These are phyloP conservation scores for Mastomys coucha DNA, from an alignment of 2,113 vertebrate species.

Conservation along the genomic window DNA sequence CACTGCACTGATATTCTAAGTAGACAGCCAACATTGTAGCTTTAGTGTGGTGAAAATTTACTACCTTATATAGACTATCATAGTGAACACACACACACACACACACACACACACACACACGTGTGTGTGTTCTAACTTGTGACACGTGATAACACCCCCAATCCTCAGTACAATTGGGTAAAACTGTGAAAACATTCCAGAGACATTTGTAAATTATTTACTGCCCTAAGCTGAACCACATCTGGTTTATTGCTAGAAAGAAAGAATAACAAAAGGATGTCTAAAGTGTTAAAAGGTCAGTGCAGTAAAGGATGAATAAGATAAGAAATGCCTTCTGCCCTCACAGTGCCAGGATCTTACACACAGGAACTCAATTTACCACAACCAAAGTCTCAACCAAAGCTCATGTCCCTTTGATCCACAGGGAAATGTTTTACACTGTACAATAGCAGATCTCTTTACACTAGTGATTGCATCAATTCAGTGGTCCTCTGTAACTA, in stretches of 20 bases:
- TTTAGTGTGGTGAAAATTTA: constrained; percentile 5
- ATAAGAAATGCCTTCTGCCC: constrained; percentile 60
- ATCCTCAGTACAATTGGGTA: neutral
- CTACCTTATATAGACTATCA: neutral
- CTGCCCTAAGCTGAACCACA: constrained; percentile 60
- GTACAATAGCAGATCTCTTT: constrained; percentile 57
- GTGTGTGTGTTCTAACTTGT: neutral
- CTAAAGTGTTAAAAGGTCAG: constrained; percentile 72
- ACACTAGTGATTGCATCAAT: constrained; percentile 31
- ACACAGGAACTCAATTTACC: constrained; percentile 58
- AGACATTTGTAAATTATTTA: constrained; percentile 54
- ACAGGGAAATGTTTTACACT: constrained; percentile 62
- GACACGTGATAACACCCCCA: neutral
- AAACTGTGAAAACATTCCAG: constrained; percentile 51
- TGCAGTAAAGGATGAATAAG: constrained; percentile 64
- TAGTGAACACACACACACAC: neutral
- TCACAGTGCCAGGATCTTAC: constrained; percentile 46
- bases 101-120: too few species aligned
- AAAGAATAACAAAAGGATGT: constrained; percentile 72
- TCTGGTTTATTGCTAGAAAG: constrained; percentile 61
- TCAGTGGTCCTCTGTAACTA: constrained; percentile 44
- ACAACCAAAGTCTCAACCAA: neutral
- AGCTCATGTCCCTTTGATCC: constrained; percentile 71
- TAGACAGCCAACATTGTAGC: neutral
- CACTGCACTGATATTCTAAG: constrained; percentile 13